These are phyloP conservation scores for Agrochola circellaris DNA, from an alignment of 2,888 invertebrate species.

Conservation along the genomic window DNA sequence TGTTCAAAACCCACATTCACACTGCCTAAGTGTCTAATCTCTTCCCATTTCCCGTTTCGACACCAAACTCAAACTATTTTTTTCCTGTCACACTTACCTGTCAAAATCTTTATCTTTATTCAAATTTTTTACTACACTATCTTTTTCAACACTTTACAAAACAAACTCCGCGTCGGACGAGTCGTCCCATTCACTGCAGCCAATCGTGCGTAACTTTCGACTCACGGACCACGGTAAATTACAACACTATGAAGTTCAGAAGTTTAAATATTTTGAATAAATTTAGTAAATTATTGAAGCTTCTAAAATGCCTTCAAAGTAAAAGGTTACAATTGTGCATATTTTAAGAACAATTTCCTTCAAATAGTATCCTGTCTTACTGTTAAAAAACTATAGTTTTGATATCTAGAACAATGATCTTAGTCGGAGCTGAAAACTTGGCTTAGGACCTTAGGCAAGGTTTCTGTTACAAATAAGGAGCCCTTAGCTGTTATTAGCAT, in stretches of 20 bases:
- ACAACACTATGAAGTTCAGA: constrained; percentile 20
- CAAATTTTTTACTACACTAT: constrained; percentile 23
- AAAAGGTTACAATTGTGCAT: no score
- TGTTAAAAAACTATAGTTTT: no score
- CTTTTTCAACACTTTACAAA: constrained; percentile 34
- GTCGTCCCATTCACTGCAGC: constrained; percentile 43
- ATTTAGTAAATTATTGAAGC: no score
- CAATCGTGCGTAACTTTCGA: constrained; percentile 58
- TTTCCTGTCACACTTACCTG: not conserved
- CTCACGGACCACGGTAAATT: constrained; percentile 16
- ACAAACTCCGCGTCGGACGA: constrained; percentile 31
- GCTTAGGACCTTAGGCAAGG: no score
- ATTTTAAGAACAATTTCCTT: no score
- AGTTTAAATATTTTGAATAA: not conserved
- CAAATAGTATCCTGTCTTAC: no score
- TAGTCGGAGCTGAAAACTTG: not conserved
- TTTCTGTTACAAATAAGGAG: no score
- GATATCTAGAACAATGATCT: no score
- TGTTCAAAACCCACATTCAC: not conserved
- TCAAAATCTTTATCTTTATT: constrained; percentile 17
- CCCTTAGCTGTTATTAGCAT: no score
- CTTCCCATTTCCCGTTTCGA: not conserved
- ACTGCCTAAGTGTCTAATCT: not conserved
- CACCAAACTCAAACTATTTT: not conserved
- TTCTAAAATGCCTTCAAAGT: no score